Base-by-base conservation (phyloP, 1,140 invertebrate species). In the Micrasema longulum region DNA sequence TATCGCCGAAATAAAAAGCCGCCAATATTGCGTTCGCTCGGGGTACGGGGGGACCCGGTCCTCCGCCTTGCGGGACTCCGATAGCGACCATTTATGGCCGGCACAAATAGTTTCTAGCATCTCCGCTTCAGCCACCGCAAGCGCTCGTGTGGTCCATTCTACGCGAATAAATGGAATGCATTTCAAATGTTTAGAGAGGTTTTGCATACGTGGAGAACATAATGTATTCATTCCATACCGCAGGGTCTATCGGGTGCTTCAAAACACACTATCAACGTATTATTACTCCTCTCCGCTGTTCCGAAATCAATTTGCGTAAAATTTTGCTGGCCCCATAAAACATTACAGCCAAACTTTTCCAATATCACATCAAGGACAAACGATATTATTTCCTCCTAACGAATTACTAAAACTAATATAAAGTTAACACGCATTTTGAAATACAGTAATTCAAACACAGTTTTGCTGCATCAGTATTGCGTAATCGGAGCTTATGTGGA, bases 121-220 rank as follows among this genome's bases (percentile, higher is more conserved):
- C 26, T 57, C 53, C 53, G 53, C 9, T 52, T 18, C 31, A 22
- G 11, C 35, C 31, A 35, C 53, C 53, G 31, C 53, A 35, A 52
- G 36, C 20, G 53, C n/a, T 18, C 53, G 31, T 35, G 53, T 20
- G 53, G 23, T 57, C 53, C 53, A 16, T 57, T 57, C 53, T 57
- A n/a, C 31, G 16, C n/a, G 53, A 57, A 57, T 57, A 57, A 35
- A 10, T 31, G 26, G 14, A 57, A 57, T n/a, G n/a, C n/a, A n/a
- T 57, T 57, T 38, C 53, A 57, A 14, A 57, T 38, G 23, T 57
- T 57, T 38, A 14, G 31, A 36, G 14, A 14, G 53, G 53, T 57
- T 57, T 57, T 38, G 31, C 53, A 35, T 57, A 18, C 20, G 48
- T 12, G 20, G 23, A 7, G 5, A 14, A 45, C 43, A 52, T 52